Evolutionary conservation across 2,797 vertebrate species (phyloP).

Genomic region (Delichon dasypus): DNA sequence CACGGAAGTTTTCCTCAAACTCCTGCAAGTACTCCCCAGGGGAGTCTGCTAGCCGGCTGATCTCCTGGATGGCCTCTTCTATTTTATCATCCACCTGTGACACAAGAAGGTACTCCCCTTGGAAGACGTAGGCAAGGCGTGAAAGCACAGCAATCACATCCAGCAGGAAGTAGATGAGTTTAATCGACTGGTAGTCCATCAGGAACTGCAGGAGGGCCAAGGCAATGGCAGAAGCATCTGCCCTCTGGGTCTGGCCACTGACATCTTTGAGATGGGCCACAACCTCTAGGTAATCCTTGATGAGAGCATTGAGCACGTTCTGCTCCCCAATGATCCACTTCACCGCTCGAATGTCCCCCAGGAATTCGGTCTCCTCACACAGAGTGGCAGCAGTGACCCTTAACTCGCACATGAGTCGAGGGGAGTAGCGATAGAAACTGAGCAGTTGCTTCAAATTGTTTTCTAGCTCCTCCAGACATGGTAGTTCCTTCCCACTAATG

Average conservation of each 20-base stretch:
- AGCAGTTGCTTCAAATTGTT: conserved; percentile 95
- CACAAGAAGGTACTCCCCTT: conserved; percentile 90
- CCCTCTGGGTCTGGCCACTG: conserved; percentile 91
- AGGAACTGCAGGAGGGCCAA: conserved; percentile 94
- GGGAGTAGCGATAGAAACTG: conserved; percentile 95
- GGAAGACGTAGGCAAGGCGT: conserved; percentile 90
- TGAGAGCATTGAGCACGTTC: conserved; percentile 91
- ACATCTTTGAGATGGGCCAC: conserved; percentile 94
- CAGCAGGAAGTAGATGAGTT: conserved; percentile 96
- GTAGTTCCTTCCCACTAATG: conserved; percentile 93
- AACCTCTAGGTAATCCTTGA: conserved; percentile 96
- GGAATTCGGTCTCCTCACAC: conserved; percentile 92
- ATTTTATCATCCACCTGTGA: conserved; percentile 91
- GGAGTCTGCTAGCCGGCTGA: conserved; percentile 88
- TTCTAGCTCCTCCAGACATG: conserved; percentile 93
- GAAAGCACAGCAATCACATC: conserved; percentile 93
- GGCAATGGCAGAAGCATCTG: conserved; percentile 90
- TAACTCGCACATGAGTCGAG: conserved; percentile 90
- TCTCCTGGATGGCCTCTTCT: conserved; percentile 91
- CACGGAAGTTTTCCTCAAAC: conserved; percentile 94
- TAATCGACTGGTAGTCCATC: conserved; percentile 95
- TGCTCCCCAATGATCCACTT: conserved; percentile 96
- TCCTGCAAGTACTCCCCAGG: conserved; percentile 95
- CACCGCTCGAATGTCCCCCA: conserved; percentile 92
- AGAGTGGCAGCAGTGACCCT: conserved; percentile 88